Percentiles rank a stretch among this genome's conserved stretches.
Evolutionary conservation across 2,113 vertebrate genomes (phyloP).

Genomic region (crab-eating macaque (Macaca fascicularis)): T2T-MFA8v1.1 NC_088375.1:142821501-142822000

Average conservation of each 20-base stretch:
- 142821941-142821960: neutral
- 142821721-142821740: neutral
- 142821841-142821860: neutral
- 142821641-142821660: constrained; percentile 25
- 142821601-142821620: constrained; percentile 10
- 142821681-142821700: constrained; percentile 10
- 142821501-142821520: neutral
- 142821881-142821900: neutral
- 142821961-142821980: too few relatives aligned
- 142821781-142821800: neutral
- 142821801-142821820: neutral
- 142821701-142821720: neutral
- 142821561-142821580: neutral
- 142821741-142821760: neutral
- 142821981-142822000: neutral
- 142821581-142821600: constrained; percentile 62
- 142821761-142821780: constrained; percentile 24
- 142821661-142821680: neutral
- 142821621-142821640: neutral
- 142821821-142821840: neutral
- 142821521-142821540: constrained; percentile 17
- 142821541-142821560: neutral
- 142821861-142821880: neutral
- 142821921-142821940: neutral
- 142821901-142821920: neutral